A percentile compares a stretch with the other conserved stretches of the same genome.
Evolutionary conservation across 2,888 invertebrate genomes (phyloP).

Genomic region (Romanomermis culicivorax): DNA sequence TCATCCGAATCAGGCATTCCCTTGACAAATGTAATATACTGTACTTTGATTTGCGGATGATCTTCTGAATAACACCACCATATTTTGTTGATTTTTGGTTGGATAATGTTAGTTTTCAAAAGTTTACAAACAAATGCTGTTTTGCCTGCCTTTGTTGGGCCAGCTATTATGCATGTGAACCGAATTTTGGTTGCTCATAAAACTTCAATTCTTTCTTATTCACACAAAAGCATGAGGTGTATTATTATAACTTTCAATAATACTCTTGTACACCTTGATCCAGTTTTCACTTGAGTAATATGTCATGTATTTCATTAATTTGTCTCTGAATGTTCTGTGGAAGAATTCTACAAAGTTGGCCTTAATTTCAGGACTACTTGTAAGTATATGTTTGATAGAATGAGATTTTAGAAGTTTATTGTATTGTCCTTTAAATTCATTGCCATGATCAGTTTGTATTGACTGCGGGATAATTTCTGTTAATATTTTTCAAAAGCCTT

Average conservation of each 20-base stretch:
- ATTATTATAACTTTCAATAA: background rate
- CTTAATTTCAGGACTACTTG: background rate
- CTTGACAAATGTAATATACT: conserved; percentile 1
- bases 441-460: too few relatives aligned
- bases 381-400: background rate
- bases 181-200: too few relatives aligned
- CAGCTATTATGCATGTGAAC: too few relatives aligned
- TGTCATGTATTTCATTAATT: background rate
- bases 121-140: conserved; percentile 4
- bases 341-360: background rate
- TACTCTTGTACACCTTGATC: background rate
- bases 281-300: background rate
- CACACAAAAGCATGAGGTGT: background rate
- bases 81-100: background rate
- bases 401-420: too few relatives aligned
- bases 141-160: conserved; percentile 5
- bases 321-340: background rate
- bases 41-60: background rate
- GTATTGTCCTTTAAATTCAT: too few relatives aligned
- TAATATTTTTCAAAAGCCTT: too few relatives aligned
- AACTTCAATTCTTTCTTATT: too few relatives aligned
- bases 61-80: conserved; percentile 1
- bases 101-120: background rate
- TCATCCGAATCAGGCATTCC: conserved; percentile 4
- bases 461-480: too few relatives aligned